These are phyloP conservation scores for Phortica okadai DNA, from an alignment of 2,888 invertebrate species.

Conservation along the genomic window DNA sequence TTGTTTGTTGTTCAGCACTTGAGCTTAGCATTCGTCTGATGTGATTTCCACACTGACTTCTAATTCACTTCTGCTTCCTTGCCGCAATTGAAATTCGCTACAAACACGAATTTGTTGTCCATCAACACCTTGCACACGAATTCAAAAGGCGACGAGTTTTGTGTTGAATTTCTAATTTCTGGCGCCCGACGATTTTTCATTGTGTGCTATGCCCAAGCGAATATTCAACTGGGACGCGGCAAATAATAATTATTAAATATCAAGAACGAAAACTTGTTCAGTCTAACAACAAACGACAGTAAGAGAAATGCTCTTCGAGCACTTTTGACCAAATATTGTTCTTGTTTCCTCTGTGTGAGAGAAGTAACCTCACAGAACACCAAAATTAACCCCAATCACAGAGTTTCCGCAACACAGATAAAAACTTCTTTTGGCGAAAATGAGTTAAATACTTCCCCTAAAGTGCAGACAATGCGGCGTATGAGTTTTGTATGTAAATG, in stretches of 20 bases:
- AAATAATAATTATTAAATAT: no score
- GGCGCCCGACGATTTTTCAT: conserved; percentile 35
- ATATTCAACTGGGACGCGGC: no score
- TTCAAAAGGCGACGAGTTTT: conserved; percentile 56
- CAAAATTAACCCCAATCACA: conserved; percentile 65
- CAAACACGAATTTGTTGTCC: background rate
- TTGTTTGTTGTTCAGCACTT: conserved; percentile 23
- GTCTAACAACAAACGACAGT: no score
- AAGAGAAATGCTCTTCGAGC: no score
- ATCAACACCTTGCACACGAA: no score
- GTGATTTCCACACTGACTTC: conserved; percentile 50
- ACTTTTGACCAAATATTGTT: background rate
- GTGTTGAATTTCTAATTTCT: conserved; percentile 70
- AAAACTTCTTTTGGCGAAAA: conserved; percentile 12
- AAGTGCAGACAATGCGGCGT: conserved; percentile 66
- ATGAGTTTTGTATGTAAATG: conserved; percentile 61
- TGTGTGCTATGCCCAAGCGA: background rate
- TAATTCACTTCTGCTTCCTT: conserved; percentile 61
- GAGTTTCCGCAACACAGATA: conserved; percentile 40
- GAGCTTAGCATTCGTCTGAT: background rate
- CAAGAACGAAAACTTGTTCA: no score
- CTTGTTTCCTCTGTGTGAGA: conserved; percentile 42
- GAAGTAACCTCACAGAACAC: conserved; percentile 65
- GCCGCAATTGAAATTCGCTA: background rate
- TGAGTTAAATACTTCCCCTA: conserved; percentile 33